phyloP scores from a whole-genome alignment of 2,888 invertebrate species.

The Hybos culiciformis region DNA sequence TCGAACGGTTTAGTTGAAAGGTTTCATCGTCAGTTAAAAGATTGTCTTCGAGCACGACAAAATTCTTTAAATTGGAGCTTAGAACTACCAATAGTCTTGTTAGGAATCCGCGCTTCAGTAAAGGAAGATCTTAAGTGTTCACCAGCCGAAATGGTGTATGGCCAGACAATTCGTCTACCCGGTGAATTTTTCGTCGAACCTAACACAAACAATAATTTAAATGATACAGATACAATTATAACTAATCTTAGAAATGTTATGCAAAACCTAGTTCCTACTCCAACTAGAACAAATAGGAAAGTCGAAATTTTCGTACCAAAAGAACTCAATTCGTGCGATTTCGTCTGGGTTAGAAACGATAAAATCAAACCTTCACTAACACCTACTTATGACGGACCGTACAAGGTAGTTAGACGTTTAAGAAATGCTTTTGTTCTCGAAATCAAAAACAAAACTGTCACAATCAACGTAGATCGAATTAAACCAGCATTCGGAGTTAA shows the following conservation, averaged over 20 bases:
- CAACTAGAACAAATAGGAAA: neutral
- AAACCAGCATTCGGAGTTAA: too few species aligned
- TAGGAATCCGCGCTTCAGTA: constrained; percentile 4
- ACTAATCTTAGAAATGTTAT: neutral
- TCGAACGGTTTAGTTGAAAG: constrained; percentile 5
- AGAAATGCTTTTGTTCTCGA: too few species aligned
- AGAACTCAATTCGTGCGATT: neutral
- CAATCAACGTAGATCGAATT: too few species aligned
- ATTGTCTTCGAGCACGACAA: constrained; percentile 19
- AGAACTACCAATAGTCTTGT: constrained; percentile 5
- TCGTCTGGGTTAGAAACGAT: neutral
- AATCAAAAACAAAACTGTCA: too few species aligned
- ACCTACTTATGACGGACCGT: neutral
- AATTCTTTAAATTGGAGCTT: constrained; percentile 1
- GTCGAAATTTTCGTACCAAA: neutral
- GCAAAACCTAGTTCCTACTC: neutral
- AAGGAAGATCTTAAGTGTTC: constrained; percentile 1
- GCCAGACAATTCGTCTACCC: neutral
- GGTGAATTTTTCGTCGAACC: neutral
- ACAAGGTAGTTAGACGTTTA: too few species aligned
- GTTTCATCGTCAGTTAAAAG: neutral
- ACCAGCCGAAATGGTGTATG: neutral
- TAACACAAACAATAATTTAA: neutral
- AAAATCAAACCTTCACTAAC: neutral
- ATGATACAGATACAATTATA: neutral